These are phyloP conservation scores for Odocoileus hemionus DNA, from an alignment of 2,113 vertebrate genomes.

Conservation along the genomic window DNA sequence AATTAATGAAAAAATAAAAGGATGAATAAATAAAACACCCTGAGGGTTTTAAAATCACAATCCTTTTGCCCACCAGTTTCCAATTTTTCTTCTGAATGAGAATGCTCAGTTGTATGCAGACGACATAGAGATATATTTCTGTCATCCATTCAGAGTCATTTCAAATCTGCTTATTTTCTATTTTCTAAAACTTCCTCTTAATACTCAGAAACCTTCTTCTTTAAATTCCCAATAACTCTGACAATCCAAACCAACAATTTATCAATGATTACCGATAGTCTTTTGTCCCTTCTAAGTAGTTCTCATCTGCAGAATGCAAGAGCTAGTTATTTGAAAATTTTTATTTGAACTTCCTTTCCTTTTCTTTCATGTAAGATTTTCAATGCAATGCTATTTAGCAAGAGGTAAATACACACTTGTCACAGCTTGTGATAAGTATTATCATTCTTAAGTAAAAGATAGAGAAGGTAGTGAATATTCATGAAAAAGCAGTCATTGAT, in stretches of 20 bases:
- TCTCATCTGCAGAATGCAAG: neutral
- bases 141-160: neutral
- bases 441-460: neutral
- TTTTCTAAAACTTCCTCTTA: neutral
- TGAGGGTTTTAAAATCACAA: neutral
- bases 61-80: neutral
- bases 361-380: neutral
- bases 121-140: neutral
- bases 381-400: neutral
- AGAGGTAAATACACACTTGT: neutral
- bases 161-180: neutral
- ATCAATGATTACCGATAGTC: neutral
- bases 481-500: neutral
- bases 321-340: neutral
- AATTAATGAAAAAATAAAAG: neutral
- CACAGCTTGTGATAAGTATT: neutral
- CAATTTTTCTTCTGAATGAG: neutral
- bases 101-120: neutral
- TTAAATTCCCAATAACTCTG: neutral
- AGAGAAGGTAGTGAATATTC: neutral
- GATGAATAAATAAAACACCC: neutral
- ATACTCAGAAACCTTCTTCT: neutral
- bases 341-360: neutral
- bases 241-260: neutral
- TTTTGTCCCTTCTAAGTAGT: neutral